phyloP scores from a whole-genome alignment of 1,140 invertebrate species.

The Cataglyphis hispanica region DNA sequence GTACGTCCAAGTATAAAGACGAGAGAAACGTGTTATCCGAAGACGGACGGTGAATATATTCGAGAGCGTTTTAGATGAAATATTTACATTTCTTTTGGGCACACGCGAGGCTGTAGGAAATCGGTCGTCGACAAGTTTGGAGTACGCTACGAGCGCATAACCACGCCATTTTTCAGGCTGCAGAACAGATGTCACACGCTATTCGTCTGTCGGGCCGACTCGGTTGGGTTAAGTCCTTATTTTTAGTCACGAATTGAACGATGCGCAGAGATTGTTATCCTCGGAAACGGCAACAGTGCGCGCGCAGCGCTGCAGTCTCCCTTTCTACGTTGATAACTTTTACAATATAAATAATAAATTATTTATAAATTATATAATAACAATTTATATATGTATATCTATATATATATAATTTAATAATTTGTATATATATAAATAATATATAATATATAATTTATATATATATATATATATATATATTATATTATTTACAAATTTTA shows the following conservation, averaged over 20 bases:
- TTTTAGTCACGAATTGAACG: background rate
- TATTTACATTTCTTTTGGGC: conserved; percentile 81
- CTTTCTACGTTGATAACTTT: too few species aligned
- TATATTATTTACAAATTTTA: too few species aligned
- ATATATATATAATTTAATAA: too few species aligned
- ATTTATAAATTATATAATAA: too few species aligned
- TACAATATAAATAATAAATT: too few species aligned
- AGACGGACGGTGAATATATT: background rate
- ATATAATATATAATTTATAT: too few species aligned
- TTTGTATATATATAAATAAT: too few species aligned
- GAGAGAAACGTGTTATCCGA: background rate
- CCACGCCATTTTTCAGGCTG: conserved; percentile 87
- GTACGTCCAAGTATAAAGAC: conserved; percentile 1
- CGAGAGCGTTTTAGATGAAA: too few species aligned
- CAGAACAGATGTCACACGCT: background rate
- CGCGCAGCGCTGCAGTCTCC: too few species aligned
- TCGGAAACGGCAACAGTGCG: too few species aligned
- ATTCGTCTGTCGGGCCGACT: background rate
- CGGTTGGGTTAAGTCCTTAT: conserved; percentile 10
- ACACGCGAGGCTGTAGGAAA: conserved; percentile 82
- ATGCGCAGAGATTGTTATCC: background rate
- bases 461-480: too few species aligned
- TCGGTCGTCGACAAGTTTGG: conserved; percentile 85
- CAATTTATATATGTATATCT: too few species aligned
- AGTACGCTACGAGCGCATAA: conserved; percentile 86